Percentiles rank a stretch among this genome's conserved stretches.
Conservation (phyloP, 1,140 invertebrate species). For the Cydia fagiglandana region DNA sequence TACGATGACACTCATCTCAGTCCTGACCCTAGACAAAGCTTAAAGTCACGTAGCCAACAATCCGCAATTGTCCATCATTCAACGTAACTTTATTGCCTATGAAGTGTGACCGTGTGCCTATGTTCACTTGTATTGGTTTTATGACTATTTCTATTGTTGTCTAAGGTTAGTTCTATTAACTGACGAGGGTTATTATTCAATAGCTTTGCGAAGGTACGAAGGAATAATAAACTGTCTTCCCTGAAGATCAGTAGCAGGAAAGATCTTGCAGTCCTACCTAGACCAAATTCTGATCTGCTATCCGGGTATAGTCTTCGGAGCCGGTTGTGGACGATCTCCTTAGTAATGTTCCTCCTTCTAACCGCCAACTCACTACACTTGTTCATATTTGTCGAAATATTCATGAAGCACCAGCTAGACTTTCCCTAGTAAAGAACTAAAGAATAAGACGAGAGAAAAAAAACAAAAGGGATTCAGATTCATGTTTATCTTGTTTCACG, state of each 20-base stretch:
- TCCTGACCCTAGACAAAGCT: slow-evolving; percentile 14
- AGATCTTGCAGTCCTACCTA: neutral
- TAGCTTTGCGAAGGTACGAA: neutral
- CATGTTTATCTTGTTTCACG: too few species aligned
- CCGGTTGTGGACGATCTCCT: neutral
- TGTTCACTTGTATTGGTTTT: slow-evolving; percentile 12
- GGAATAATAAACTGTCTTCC: neutral
- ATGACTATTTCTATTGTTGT: slow-evolving; percentile 16
- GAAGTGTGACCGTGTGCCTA: slow-evolving; percentile 8
- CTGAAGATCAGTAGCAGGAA: neutral
- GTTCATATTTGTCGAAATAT: neutral
- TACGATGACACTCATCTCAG: neutral
- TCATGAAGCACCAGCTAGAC: neutral
- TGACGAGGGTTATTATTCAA: slow-evolving; percentile 4
- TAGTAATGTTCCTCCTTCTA: neutral
- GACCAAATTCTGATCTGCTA: too few species aligned
- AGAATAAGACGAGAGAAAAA: too few species aligned
- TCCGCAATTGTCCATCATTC: slow-evolving; percentile 15
- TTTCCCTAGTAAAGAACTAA: too few species aligned
- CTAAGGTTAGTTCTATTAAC: slow-evolving; percentile 22
- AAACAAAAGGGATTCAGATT: too few species aligned
- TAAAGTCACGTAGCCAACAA: neutral
- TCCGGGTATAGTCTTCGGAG: too few species aligned
- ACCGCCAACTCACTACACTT: neutral
- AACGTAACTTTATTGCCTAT: slow-evolving; percentile 23